Evolutionary conservation across 2,888 invertebrate species (phyloP).

Genomic region (Trichopria drosophilae): DNA sequence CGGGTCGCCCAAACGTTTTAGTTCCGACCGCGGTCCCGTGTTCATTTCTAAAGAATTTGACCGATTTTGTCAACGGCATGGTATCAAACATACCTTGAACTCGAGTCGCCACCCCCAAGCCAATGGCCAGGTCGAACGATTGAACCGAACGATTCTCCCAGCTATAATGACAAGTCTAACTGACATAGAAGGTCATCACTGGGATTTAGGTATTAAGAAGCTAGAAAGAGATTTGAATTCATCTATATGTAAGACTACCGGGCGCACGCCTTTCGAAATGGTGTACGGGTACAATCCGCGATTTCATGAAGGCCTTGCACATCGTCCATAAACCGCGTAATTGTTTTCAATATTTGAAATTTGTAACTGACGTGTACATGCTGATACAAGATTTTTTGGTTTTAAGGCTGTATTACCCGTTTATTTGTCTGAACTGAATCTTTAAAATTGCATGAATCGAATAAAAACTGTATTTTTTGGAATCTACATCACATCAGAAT

Average conservation of each 20-base stretch:
- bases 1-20: constrained; percentile 21
- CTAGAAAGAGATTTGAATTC: not conserved
- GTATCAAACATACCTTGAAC: constrained; percentile 36
- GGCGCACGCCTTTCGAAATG: not conserved
- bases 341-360: too few relatives aligned
- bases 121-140: constrained; percentile 31
- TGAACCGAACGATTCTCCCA: not conserved
- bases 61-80: constrained; percentile 33
- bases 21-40: constrained; percentile 24
- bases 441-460: too few relatives aligned
- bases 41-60: constrained; percentile 29
- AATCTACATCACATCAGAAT: too few relatives aligned
- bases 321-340: too few relatives aligned
- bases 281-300: not conserved
- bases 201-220: not conserved
- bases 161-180: not conserved
- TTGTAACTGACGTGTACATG: too few relatives aligned
- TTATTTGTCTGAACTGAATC: too few relatives aligned
- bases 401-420: too few relatives aligned
- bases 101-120: constrained; percentile 35
- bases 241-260: not conserved
- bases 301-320: too few relatives aligned
- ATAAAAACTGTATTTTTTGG: too few relatives aligned
- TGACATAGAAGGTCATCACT: not conserved
- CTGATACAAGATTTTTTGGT: too few relatives aligned